Base-by-base conservation (phyloP, 2,113 vertebrate genomes). In the Eubucco bourcierii region DNA sequence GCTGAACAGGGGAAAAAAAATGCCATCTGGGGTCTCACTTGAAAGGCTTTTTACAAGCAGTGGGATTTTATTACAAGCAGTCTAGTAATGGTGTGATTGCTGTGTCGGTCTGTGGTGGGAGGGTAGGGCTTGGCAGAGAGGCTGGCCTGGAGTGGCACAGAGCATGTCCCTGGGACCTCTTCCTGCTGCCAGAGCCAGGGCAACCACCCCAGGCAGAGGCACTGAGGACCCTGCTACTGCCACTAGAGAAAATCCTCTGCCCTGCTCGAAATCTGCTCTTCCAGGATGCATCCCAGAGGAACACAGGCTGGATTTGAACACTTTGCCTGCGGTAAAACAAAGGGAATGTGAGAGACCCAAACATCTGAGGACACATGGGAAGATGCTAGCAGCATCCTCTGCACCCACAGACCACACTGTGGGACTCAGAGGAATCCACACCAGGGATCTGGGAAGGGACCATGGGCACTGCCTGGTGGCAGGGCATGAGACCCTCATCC, bases 21-120 rank as follows among this genome's bases (percentile, higher is more conserved):
- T 61, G 75, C 84, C 79, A 77, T 82, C 94, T 87, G 87, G 89
- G 87, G 63, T 72, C 93, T 91, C 81, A 76, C 84, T 87, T 92
- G 89, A 95, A 92, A 84, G 64, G 15, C 44, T 7, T 89, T 94
- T 95, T 92, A 90, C 84, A 87, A 85, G 84, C 64, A 55, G 4
- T 55, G 82, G 83, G 72, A 19, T 87, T 91, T 93, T 84, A 93
- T 87, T 84, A 27, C 88, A 73, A 85, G 79, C 85, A 76, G 75
- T 47, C 52, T 56, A 63, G 50, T 28, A 64, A 56, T 12, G 41
- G 82, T 73, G 82, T 41, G 78, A 93, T 74, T 87, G 64, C 79
- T 66, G 63, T 2, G 0, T 34, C 8, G 4, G 18, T 73, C 75
- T 2, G 1, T 3, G 14, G 12, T 47, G 87, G 59, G 65, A 65